phyloP scores from a whole-genome alignment of 92 coral and sea anemone genomes.

The Heteractis magnifica region DNA sequence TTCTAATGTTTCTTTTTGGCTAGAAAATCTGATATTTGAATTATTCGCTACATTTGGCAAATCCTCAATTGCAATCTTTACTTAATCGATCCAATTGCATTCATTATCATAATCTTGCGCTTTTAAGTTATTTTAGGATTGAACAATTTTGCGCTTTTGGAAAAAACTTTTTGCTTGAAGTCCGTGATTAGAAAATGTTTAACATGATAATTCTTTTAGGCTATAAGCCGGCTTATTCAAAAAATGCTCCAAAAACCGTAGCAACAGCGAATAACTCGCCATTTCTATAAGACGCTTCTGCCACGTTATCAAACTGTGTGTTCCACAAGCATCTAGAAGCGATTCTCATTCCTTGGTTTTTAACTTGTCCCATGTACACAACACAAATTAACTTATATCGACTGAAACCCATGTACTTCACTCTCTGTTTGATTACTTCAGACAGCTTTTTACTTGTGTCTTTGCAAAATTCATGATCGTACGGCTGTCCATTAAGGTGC shows the following conservation, averaged over 20 bases:
- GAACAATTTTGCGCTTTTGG: not conserved
- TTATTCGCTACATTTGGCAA: no score
- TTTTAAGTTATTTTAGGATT: no score
- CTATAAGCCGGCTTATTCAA: conserved; percentile 38
- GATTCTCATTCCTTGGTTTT: conserved; percentile 74
- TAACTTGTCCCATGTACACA: conserved; percentile 80
- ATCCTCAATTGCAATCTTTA: no score
- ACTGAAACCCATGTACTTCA: conserved; percentile 67
- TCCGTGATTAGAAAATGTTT: not conserved
- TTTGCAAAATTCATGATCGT: conserved; percentile 69
- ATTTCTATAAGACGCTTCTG: conserved; percentile 69
- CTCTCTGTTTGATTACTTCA: conserved; percentile 81
- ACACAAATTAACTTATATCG: conserved; percentile 87
- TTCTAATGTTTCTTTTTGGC: no score
- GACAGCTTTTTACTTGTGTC: conserved; percentile 75
- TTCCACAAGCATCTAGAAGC: conserved; percentile 95
- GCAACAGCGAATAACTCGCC: conserved; percentile 87
- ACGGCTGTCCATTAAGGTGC: conserved; percentile 59
- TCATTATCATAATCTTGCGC: no score
- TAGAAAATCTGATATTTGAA: no score
- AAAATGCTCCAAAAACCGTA: conserved; percentile 86
- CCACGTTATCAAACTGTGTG: conserved; percentile 79
- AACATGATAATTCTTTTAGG: not conserved
- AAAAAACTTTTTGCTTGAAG: not conserved
- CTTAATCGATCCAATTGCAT: no score